Evolutionary conservation across 1,140 invertebrate species (phyloP), one percentile per base, ranked within the genome.

Genomic region (Drosophila carrolli): DNA sequence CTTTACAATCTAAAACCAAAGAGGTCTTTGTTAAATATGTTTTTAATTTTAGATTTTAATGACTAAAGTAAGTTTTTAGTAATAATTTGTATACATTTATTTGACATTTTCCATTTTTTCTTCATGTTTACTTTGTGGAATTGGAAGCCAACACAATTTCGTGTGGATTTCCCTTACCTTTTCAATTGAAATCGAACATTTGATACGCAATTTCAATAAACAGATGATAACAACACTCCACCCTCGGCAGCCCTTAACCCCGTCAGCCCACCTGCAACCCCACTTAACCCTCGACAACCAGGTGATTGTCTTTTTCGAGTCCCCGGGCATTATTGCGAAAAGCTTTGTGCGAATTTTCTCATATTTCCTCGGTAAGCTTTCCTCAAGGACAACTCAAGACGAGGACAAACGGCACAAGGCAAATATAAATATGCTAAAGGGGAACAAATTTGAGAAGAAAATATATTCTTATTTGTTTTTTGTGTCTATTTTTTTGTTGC

Each of bases 191-290:
- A 70, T 13, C 37, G 43, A 71, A 55, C 53, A 71, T 71, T 72
- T 58, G 68, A 72, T 72, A 58, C 68, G 68, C 53, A 71, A 72
- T 72, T 71, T 71, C 68, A 72, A 72, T 72, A 72, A 72, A 71
- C 68, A 72, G 68, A 71, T 72, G 66, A 72, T 71, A 72, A 71
- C 51, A 71, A 72, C 68, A 71, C 66, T 72, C 50, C 71, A 72
- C 65, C 68, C 40, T 5, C 51, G 66, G 37, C 63, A 35, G 58
- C 13, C 13, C 27, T 23, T 9, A 11, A 5, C 16, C 7, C 10
- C 40, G 23, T 23, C 37, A 19, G 27, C 19, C n/a, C 23, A 16
- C n/a, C 29, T 23, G 61, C 35, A 27, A 44, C 44, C 38, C 47
- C 47, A 53, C 46, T 68, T 13, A 68, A 32, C 43, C 43, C 43